Percentiles rank a stretch among this genome's conserved stretches.
These are phyloP conservation scores for Apodemus agrarius DNA, from an alignment of 2,797 vertebrate species.

Conservation along the genomic window DNA sequence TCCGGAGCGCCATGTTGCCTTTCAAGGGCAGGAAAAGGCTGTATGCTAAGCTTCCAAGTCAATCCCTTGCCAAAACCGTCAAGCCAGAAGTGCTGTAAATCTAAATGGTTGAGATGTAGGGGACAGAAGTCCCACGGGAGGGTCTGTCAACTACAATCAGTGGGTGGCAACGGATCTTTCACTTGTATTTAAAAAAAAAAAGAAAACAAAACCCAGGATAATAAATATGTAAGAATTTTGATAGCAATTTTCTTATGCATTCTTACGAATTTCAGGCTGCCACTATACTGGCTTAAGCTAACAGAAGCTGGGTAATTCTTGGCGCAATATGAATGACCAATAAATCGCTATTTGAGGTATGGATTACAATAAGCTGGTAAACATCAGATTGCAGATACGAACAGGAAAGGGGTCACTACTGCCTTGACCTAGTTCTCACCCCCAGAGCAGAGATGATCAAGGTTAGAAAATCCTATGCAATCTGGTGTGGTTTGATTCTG, in stretches of 20 bases:
- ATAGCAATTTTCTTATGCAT: conserved; percentile 14
- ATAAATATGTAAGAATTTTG: neutral
- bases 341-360: neutral
- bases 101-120: conserved; percentile 26
- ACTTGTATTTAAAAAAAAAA: neutral
- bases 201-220: neutral
- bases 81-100: conserved; percentile 60
- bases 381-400: neutral
- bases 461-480: conserved; percentile 20
- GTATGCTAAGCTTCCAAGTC: conserved; percentile 37
- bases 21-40: conserved; percentile 52
- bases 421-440: neutral
- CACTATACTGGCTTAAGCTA: neutral
- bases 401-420: neutral
- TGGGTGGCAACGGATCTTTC: neutral
- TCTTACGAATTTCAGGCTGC: conserved; percentile 28
- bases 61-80: conserved; percentile 41
- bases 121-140: neutral
- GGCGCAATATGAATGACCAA: neutral
- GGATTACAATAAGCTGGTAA: neutral
- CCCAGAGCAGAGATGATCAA: neutral
- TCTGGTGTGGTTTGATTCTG: conserved; percentile 41
- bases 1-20: conserved; percentile 4
- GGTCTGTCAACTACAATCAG: neutral
- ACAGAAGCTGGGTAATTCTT: neutral